Base-by-base conservation (phyloP, 2,797 vertebrate species). In the Pseudochaenichthys georgianus region DNA sequence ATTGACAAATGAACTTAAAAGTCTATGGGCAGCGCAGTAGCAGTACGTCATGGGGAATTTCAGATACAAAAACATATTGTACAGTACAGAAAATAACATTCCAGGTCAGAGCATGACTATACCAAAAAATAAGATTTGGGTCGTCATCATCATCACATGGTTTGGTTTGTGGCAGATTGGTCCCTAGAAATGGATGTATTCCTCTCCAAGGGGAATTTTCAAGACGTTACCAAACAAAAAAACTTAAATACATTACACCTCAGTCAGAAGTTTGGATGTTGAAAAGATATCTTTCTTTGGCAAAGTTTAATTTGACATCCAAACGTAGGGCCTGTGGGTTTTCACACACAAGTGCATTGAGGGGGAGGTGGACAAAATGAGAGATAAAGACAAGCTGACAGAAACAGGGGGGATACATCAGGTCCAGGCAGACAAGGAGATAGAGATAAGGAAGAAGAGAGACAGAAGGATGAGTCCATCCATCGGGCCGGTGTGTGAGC, bases 381-480 rank as follows among this genome's bases (percentile, higher is more conserved):
- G 61, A 79, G 75, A 88, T 86, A 81, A 81, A 82, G 80, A 66
- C 65, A 75, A 81, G 19, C 75, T 82, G 83, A 77, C 82, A 87
- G 77, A 82, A 85, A 65, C 85, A 80, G 64, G 53, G 68, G 68
- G 76, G 71, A 78, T 87, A 89, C 85, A 88, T 82, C 79, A 73
- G 61, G 59, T 67, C 65, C 53, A 70, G 74, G 79, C 69, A 78
- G 75, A 75, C 31, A 61, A 69, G 53, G 52, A 75, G 68, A 76
- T 54, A 57, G 70, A 87, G 73, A 78, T 58, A 42, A 59, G 41
- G 70, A 52, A 42, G 58, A 80, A 62, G 58, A 73, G 45, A 84
- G 78, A 81, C 23, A 73, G 62, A 70, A 60, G 43, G 46, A 83
- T 68, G 63, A 76, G 62, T 71, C 71, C 72, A 70, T 83, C 70